These are phyloP conservation scores for Macrochelys suwanniensis DNA, from an alignment of 2,797 vertebrate genomes.

Conservation along the genomic window DNA sequence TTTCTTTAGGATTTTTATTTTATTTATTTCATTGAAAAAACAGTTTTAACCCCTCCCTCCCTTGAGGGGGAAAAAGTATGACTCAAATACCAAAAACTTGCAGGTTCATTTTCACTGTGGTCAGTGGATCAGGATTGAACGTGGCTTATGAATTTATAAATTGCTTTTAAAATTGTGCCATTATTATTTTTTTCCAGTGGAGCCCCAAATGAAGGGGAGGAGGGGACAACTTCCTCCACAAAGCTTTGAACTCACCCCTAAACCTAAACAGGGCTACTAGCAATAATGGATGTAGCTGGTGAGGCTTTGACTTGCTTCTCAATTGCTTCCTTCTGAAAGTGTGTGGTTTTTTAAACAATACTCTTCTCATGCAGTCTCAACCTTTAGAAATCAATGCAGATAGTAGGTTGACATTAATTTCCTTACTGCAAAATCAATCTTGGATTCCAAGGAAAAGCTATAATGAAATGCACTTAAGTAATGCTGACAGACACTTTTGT, in stretches of 20 bases:
- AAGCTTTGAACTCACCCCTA: not conserved
- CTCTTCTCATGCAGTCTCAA: not conserved
- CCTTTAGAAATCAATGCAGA: not conserved
- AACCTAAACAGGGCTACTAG: not conserved
- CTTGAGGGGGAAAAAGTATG: no score
- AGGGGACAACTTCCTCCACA: not conserved
- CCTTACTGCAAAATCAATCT: not conserved
- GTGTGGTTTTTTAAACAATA: not conserved
- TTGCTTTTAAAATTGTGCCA: no score
- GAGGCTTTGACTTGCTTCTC: not conserved
- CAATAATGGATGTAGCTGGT: no score
- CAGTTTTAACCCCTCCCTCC: no score
- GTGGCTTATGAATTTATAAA: no score
- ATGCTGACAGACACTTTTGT: not conserved
- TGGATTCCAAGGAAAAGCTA: not conserved
- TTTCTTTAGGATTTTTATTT: not conserved
- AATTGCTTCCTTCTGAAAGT: not conserved
- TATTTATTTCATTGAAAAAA: no score
- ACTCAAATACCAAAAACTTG: no score
- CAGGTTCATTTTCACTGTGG: no score
- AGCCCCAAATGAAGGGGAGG: not conserved
- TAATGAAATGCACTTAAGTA: not conserved
- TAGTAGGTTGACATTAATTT: not conserved
- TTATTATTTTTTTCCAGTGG: no score
- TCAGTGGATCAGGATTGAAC: no score